phyloP scores from a whole-genome alignment of 2,888 invertebrate species.

The Noctuana brunneofusca region DNA sequence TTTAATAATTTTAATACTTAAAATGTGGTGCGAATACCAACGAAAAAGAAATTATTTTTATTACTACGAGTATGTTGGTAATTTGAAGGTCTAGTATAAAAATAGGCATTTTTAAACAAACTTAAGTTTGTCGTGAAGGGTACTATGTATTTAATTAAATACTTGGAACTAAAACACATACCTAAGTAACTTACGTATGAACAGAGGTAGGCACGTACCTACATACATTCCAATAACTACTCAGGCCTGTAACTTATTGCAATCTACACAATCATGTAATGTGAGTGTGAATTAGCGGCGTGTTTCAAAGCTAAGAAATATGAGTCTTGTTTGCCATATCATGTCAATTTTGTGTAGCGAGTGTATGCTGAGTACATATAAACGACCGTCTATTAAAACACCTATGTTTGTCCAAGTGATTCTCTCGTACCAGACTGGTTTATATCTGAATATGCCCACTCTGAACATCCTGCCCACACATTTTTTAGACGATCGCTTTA shows the following conservation, averaged over 20 bases:
- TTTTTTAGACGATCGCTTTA: neutral
- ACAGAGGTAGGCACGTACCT: neutral
- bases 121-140: too few species aligned
- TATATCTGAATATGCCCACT: constrained; percentile 13
- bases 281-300: constrained; percentile 37
- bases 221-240: neutral
- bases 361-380: constrained; percentile 46
- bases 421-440: constrained; percentile 39
- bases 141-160: neutral
- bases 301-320: constrained; percentile 52
- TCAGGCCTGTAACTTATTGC: neutral
- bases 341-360: constrained; percentile 53
- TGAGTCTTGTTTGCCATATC: constrained; percentile 52
- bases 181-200: neutral
- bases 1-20: too few species aligned
- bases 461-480: constrained; percentile 10
- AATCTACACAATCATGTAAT: constrained; percentile 1
- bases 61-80: too few species aligned
- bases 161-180: neutral
- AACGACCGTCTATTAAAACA: constrained; percentile 59
- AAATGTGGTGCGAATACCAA: too few species aligned
- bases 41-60: too few species aligned
- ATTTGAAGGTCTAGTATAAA: too few species aligned
- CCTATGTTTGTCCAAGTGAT: constrained; percentile 64
- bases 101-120: too few species aligned